phyloP scores from a whole-genome alignment of 2,797 vertebrate species.

The Vireo griseus region DNA sequence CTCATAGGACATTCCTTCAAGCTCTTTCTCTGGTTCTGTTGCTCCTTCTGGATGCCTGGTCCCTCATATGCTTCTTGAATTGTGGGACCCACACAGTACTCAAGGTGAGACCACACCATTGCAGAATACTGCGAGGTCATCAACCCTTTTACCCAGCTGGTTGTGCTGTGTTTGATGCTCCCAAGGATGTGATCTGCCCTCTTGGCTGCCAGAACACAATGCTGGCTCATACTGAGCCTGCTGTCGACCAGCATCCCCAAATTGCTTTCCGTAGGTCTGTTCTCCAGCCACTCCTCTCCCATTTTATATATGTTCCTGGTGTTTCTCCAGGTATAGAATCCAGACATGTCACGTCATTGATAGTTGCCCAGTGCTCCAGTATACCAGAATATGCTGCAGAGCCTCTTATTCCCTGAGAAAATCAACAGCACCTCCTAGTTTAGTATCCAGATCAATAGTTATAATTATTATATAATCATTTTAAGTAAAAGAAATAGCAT shows the following conservation, averaged over 20 bases:
- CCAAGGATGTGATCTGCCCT: rapidly evolving
- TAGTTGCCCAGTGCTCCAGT: not conserved
- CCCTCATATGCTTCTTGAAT: not conserved
- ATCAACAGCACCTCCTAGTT: not conserved
- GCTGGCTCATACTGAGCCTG: not conserved
- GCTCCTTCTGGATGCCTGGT: not conserved
- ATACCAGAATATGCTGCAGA: not conserved
- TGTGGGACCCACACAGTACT: rapidly evolving
- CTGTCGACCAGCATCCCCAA: rapidly evolving
- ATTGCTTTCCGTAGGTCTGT: not conserved
- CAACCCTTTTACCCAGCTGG: not conserved
- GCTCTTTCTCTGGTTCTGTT: not conserved
- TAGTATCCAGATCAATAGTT: not conserved
- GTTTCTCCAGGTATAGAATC: not conserved
- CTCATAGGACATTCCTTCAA: not conserved
- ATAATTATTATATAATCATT: not conserved
- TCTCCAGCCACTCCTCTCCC: not conserved
- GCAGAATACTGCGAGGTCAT: rapidly evolving
- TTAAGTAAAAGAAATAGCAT: not conserved
- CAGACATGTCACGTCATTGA: not conserved
- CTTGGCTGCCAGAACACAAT: not conserved
- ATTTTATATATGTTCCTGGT: not conserved
- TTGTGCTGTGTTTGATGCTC: not conserved
- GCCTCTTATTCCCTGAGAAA: not conserved
- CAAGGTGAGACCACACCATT: not conserved